Evolutionary conservation across 37 sponge, comb jelly and placozoan species (phyloP), one percentile per base, ranked within the genome.

Genomic region (Tethya wilhelma): DNA sequence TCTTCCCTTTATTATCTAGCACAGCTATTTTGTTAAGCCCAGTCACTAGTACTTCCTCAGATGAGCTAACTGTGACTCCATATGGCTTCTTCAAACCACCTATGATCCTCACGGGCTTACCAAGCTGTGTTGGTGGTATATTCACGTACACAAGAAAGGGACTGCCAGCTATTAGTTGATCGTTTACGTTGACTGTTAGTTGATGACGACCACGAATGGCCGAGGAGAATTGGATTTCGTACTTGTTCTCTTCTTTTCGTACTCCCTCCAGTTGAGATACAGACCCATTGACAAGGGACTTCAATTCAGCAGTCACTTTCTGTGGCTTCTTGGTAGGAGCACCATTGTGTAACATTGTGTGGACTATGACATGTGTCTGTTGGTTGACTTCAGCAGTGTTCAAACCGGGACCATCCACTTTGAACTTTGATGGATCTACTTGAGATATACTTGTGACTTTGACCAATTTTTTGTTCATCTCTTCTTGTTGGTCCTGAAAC

Each of bases 131-230:
- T 11, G 79, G 79, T 55, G 29, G 68, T 45, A 79, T 49, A 30
- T 64, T 64, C 22, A 56, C 80, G 64, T 64, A 64, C 53, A 73
- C 58, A 34, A 37, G 58, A 38, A 56, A 73, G 36, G 74, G 74
- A 30, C 49, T 77, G 14, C 78, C 78, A 64, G 46, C 49, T 23
- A 77, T 33, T 2, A n/a, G n/a, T n/a, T n/a, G n/a, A n/a, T 65
- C 65, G 43, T 77, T 38, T 2, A 64, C 66, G 11, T n/a, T 60
- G 2, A 77, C 65, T 30, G 32, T 44, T 7, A 77, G 66, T 26
- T 77, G 34, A 77, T 77, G 78, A 25, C 49, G 64, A n/a, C 78
- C 78, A 40, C 78, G 59, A 19, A 64, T 32, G 19, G 28, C 38
- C 42, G 78, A 65, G 12, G 65, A 64, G 49, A 44, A 77, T 28